Conservation (phyloP, 2,888 invertebrate genomes). For the Willowsia nigromaculata region DNA sequence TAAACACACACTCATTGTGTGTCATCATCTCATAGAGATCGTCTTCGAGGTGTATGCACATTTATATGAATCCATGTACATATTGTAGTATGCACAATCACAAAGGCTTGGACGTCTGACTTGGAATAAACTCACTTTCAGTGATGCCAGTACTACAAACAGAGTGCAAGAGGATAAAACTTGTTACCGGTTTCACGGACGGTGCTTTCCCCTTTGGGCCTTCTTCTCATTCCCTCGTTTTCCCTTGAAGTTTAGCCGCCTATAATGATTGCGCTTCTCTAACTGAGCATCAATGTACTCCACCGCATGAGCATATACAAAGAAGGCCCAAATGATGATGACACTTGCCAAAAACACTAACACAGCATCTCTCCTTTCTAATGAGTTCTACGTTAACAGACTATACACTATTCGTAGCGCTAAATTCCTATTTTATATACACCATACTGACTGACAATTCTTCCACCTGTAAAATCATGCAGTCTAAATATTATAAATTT, state of each 20-base stretch:
- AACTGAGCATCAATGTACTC: constrained; percentile 68
- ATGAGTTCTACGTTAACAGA: constrained; percentile 64
- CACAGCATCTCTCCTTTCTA: constrained; percentile 50
- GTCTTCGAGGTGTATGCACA: not conserved
- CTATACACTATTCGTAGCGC: not conserved
- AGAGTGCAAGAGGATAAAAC: constrained; percentile 72
- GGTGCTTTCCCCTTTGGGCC: constrained; percentile 74
- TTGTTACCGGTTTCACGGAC: constrained; percentile 75
- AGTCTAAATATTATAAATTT: too few species aligned
- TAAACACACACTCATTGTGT: not conserved
- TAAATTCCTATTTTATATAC: not conserved
- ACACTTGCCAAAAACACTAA: constrained; percentile 73
- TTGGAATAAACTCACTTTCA: not conserved
- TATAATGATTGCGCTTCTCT: constrained; percentile 73
- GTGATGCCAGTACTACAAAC: constrained; percentile 45
- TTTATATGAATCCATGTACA: not conserved
- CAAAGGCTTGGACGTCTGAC: constrained; percentile 29
- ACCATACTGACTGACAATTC: not conserved
- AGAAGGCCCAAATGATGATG: constrained; percentile 59
- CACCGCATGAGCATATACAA: constrained; percentile 23
- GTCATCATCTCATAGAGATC: not conserved
- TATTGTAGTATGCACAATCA: not conserved
- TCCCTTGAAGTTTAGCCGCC: constrained; percentile 73
- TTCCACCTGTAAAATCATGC: too few species aligned
- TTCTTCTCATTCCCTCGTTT: constrained; percentile 65